phyloP scores from a whole-genome alignment of 2,888 invertebrate genomes.

The Cenopis cana region DNA sequence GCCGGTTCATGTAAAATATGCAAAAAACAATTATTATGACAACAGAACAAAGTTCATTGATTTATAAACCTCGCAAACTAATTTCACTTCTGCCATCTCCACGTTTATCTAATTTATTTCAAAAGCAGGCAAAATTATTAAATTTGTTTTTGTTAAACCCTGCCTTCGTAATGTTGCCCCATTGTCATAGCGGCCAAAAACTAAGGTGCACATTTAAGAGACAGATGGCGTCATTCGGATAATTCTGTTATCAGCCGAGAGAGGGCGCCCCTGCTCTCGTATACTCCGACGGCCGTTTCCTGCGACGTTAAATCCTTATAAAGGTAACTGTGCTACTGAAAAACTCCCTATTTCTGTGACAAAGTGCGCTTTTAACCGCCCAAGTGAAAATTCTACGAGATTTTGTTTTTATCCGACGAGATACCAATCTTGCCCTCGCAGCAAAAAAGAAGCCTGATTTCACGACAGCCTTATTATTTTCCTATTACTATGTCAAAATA shows the following conservation, averaged over 20 bases:
- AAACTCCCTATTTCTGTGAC: conserved; percentile 79
- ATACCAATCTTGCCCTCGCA: conserved; percentile 60
- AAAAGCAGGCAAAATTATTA: conserved; percentile 11
- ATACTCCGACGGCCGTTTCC: conserved; percentile 80
- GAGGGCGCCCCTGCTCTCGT: conserved; percentile 80
- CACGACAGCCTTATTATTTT: conserved; percentile 61
- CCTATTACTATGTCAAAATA: conserved; percentile 57
- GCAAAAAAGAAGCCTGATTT: conserved; percentile 56
- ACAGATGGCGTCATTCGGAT: conserved; percentile 87
- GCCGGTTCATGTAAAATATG: too few relatives aligned
- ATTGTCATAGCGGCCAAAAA: conserved; percentile 61
- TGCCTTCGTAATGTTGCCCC: conserved; percentile 31
- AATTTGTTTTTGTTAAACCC: conserved; percentile 31
- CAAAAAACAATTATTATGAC: too few relatives aligned
- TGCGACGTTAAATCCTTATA: conserved; percentile 80
- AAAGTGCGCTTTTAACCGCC: conserved; percentile 74
- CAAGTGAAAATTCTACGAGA: conserved; percentile 73
- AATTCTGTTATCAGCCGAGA: conserved; percentile 87
- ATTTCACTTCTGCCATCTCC: neutral
- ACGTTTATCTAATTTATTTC: neutral
- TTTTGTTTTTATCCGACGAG: conserved; percentile 64
- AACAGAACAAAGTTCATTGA: neutral
- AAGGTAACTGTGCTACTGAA: conserved; percentile 81
- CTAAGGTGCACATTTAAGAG: conserved; percentile 87
- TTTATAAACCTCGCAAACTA: neutral